These are phyloP conservation scores for Sebastes taczanowskii DNA, from an alignment of 2,797 vertebrate species.

Conservation along the genomic window DNA sequence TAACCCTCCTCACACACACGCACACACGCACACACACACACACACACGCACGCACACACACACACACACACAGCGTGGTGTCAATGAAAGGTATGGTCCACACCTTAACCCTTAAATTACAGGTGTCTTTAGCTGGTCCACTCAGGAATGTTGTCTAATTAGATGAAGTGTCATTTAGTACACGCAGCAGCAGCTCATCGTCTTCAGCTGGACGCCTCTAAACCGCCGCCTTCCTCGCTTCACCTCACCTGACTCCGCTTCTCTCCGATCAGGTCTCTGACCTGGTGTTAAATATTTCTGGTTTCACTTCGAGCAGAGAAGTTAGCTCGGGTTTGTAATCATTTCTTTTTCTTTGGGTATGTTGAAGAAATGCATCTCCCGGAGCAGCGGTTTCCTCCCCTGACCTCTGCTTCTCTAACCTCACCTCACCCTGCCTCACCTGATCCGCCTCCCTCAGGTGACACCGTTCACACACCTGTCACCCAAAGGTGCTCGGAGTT, in stretches of 20 bases:
- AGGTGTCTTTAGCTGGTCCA: slow-evolving; percentile 19
- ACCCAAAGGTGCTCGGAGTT: slow-evolving; percentile 3
- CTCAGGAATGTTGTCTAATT: slow-evolving; percentile 27
- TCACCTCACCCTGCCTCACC: slow-evolving; percentile 3
- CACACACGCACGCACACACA: not conserved
- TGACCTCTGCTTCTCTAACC: slow-evolving; percentile 41
- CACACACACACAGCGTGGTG: not conserved
- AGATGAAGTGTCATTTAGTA: not conserved
- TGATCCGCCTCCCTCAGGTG: slow-evolving; percentile 38
- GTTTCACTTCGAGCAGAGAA: too few relatives aligned
- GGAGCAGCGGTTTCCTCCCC: slow-evolving; percentile 11
- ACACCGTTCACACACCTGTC: slow-evolving; percentile 32
- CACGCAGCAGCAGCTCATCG: slow-evolving; percentile 1
- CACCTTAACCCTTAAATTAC: slow-evolving; percentile 29
- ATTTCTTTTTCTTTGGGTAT: not conserved
- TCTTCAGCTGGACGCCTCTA: not conserved
- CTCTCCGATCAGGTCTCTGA: not conserved
- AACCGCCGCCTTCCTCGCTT: not conserved
- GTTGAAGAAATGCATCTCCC: slow-evolving; percentile 24
- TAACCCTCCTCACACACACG: too few relatives aligned
- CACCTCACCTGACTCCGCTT: not conserved
- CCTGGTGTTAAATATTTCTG: too few relatives aligned
- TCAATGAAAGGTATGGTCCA: not conserved
- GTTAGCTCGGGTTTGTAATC: not conserved
- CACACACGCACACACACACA: too few relatives aligned